Conservation (phyloP, 2,888 invertebrate genomes). For the Ormyrus labotus region DNA sequence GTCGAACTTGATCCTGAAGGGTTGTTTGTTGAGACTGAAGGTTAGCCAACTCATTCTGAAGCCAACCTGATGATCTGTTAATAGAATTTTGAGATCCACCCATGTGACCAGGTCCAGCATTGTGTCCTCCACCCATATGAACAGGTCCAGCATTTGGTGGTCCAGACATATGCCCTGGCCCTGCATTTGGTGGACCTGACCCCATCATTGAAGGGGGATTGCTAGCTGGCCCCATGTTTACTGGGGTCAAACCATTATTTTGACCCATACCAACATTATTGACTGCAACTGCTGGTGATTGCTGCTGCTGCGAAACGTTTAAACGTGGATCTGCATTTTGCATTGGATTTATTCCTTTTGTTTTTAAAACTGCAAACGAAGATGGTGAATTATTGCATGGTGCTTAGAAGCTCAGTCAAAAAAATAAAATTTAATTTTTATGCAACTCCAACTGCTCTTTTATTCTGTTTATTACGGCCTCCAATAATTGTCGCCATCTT, state of each 20-base stretch:
- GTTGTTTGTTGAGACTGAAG: slow-evolving; percentile 84
- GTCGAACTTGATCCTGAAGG: slow-evolving; percentile 93
- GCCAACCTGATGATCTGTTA: slow-evolving; percentile 78
- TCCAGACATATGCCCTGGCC: slow-evolving; percentile 63
- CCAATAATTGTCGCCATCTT: slow-evolving; percentile 50
- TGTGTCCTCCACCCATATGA: slow-evolving; percentile 36
- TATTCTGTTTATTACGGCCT: slow-evolving; percentile 49
- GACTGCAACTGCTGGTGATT: slow-evolving; percentile 62
- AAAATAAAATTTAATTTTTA: slow-evolving; percentile 52
- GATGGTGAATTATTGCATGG: slow-evolving; percentile 58
- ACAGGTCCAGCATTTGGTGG: slow-evolving; percentile 53
- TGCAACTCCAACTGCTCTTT: slow-evolving; percentile 54
- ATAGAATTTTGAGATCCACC: slow-evolving; percentile 55
- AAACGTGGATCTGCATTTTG: slow-evolving; percentile 75
- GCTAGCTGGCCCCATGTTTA: slow-evolving; percentile 66
- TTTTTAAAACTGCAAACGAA: slow-evolving; percentile 86
- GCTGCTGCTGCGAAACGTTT: slow-evolving; percentile 75
- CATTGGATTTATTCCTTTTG: slow-evolving; percentile 79
- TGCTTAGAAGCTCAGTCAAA: slow-evolving; percentile 55
- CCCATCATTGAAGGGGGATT: slow-evolving; percentile 65
- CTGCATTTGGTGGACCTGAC: slow-evolving; percentile 48
- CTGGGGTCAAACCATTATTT: slow-evolving; percentile 73
- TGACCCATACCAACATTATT: slow-evolving; percentile 78
- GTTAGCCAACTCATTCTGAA: slow-evolving; percentile 72
- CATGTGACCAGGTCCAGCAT: slow-evolving; percentile 48